These are phyloP conservation scores for Phylloscopus trochilus DNA, from an alignment of 2,113 vertebrate genomes.

Conservation along the genomic window DNA sequence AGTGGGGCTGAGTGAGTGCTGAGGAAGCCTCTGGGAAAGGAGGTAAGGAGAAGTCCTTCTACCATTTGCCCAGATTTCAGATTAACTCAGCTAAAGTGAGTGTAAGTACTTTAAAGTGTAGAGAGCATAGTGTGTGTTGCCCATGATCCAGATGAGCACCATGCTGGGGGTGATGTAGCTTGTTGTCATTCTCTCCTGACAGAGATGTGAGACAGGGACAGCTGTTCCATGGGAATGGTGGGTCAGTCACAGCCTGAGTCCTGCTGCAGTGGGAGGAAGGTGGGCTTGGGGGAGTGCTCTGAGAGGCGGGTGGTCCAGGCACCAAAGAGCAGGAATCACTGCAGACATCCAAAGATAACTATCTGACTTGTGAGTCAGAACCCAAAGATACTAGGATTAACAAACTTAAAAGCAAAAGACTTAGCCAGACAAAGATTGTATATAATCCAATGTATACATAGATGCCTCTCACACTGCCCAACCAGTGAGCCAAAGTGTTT, in stretches of 20 bases:
- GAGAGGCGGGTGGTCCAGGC: constrained; percentile 31
- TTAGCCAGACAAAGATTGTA: constrained; percentile 28
- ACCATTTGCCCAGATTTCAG: not conserved
- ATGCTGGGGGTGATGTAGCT: not conserved
- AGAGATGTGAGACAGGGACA: not conserved
- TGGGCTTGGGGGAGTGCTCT: not conserved
- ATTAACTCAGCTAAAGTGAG: not conserved
- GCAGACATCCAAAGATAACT: constrained; percentile 44
- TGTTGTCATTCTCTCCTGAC: not conserved
- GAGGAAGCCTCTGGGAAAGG: not conserved
- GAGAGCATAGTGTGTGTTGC: not conserved
- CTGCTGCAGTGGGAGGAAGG: not conserved
- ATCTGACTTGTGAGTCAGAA: constrained; percentile 55
- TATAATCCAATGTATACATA: constrained; percentile 38
- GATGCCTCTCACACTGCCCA: not conserved
- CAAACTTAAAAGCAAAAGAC: constrained; percentile 47
- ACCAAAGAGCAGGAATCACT: not conserved
- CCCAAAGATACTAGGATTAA: constrained; percentile 42
- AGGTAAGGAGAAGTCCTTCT: not conserved
- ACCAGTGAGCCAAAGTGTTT: not conserved
- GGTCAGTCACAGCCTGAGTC: not conserved
- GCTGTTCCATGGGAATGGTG: not conserved
- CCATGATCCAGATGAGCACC: not conserved
- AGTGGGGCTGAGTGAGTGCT: not conserved
- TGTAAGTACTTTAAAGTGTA: not conserved